Evolutionary conservation across 2,888 invertebrate species (phyloP).

Genomic region (Teleiodes luculella): DNA sequence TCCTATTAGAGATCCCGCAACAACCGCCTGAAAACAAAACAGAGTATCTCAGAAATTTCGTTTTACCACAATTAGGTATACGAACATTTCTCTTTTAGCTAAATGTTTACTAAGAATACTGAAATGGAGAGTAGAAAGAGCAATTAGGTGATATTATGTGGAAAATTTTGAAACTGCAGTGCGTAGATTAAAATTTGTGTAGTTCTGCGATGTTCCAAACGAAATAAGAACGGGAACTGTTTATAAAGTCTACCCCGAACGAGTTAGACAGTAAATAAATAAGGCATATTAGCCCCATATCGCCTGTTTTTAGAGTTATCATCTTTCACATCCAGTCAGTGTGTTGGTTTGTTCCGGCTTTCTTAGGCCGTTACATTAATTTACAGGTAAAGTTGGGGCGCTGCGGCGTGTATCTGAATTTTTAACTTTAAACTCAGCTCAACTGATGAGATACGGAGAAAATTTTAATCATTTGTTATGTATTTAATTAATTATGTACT

Average conservation of each 20-base stretch:
- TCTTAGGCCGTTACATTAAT: constrained; percentile 35
- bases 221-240: too few species aligned
- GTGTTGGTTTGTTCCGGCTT: constrained; percentile 20
- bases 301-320: neutral
- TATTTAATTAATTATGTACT: too few species aligned
- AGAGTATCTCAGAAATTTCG: constrained; percentile 8
- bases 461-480: neutral
- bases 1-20: constrained; percentile 18
- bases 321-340: neutral
- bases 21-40: neutral
- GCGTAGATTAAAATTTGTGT: too few species aligned
- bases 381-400: constrained; percentile 36
- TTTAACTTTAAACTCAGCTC: constrained; percentile 19
- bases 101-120: neutral
- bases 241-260: too few species aligned
- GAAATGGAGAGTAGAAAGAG: neutral
- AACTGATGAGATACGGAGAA: neutral
- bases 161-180: neutral
- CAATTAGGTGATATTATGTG: neutral
- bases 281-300: too few species aligned
- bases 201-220: too few species aligned
- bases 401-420: constrained; percentile 23
- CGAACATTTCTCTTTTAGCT: neutral
- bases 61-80: neutral
- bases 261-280: too few species aligned